Percentiles rank a stretch among this genome's conserved stretches.
Evolutionary conservation across 2,888 invertebrate genomes (phyloP).

Genomic region (Phortica okadai): DNA sequence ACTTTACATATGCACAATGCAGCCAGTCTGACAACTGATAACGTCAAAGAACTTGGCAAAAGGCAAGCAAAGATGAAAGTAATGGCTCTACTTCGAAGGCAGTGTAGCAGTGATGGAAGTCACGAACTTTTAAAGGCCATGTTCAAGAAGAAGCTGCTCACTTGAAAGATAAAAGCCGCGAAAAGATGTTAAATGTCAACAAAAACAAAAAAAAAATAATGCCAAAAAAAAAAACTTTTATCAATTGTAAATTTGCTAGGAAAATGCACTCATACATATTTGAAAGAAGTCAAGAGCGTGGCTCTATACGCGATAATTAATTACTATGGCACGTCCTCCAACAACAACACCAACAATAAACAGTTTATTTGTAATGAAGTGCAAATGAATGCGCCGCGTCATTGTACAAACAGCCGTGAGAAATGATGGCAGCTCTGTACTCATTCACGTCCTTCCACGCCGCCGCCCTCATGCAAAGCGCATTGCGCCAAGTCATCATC

Average conservation of each 20-base stretch:
- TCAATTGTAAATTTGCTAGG: not conserved
- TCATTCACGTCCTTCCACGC: not conserved
- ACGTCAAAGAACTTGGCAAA: too few species aligned
- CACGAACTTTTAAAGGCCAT: too few species aligned
- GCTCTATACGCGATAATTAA: not conserved
- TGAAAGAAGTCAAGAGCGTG: not conserved
- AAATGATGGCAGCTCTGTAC: too few species aligned
- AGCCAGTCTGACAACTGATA: too few species aligned
- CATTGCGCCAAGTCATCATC: not conserved
- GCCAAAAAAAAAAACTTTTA: not conserved
- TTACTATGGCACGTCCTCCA: not conserved
- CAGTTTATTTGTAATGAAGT: not conserved
- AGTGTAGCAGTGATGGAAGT: too few species aligned
- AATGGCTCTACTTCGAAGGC: too few species aligned
- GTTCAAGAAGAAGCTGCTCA: not conserved
- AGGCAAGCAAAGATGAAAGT: too few species aligned
- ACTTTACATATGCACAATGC: too few species aligned
- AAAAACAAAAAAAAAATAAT: not conserved
- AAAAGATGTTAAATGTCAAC: slow-evolving; percentile 10
- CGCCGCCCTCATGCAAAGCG: not conserved
- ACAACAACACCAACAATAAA: not conserved
- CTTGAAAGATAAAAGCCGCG: not conserved
- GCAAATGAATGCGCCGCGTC: slow-evolving; percentile 4
- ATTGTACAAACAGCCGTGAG: too few species aligned
- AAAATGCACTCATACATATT: not conserved